phyloP scores from a whole-genome alignment of 2,888 invertebrate genomes.

The Tenthredo amoena region DNA sequence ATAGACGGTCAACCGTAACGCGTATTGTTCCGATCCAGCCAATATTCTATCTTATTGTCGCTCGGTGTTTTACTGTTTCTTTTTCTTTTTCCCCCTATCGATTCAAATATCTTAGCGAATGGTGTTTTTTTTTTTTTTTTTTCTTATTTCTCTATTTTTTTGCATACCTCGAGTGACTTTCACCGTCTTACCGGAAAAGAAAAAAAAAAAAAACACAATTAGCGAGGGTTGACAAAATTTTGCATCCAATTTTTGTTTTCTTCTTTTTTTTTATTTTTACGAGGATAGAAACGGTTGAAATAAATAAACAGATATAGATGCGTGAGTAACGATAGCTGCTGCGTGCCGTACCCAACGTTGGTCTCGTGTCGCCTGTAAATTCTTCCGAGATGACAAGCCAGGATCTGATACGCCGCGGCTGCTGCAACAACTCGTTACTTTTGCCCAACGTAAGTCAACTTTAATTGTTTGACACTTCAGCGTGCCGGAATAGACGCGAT shows the following conservation, averaged over 20 bases:
- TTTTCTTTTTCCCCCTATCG: background rate
- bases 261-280: background rate
- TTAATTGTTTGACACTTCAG: conserved; percentile 72
- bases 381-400: conserved; percentile 73
- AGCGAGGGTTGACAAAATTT: background rate
- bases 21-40: background rate
- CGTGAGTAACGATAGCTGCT: conserved; percentile 58
- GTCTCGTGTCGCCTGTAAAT: conserved; percentile 71
- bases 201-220: background rate
- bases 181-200: background rate
- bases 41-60: background rate
- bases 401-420: conserved; percentile 65
- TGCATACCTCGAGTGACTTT: background rate
- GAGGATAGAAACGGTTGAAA: background rate
- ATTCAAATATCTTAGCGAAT: background rate
- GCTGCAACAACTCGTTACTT: conserved; percentile 49
- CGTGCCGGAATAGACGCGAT: conserved; percentile 45
- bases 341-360: conserved; percentile 34
- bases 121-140: background rate
- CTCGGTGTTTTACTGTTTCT: background rate
- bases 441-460: conserved; percentile 67
- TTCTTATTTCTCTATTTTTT: background rate
- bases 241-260: background rate
- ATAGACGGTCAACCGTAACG: conserved; percentile 26
- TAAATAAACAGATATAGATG: conserved; percentile 54